Evolutionary conservation across 1,140 invertebrate genomes (phyloP), one percentile per base, ranked within the genome.

Genomic region (Charaxes varanes): DNA sequence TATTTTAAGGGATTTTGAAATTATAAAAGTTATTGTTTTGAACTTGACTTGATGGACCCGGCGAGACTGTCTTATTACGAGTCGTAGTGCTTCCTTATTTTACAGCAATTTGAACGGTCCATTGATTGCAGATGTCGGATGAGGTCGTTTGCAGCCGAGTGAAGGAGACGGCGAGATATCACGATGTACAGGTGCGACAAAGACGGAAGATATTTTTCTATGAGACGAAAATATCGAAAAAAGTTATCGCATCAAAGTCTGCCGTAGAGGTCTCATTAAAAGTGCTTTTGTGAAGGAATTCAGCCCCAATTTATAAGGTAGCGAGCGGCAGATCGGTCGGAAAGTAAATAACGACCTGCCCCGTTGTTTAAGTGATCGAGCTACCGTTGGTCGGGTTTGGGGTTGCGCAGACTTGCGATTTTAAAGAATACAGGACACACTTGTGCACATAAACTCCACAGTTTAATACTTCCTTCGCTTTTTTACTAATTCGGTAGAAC

Each of bases 61-160:
- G n/a, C n/a, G n/a, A 55, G 49, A 51, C 48, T 52, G 42, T 56
- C 65, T 64, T 71, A 69, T 67, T 67, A 70, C 59, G 60, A 62
- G 43, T 53, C 47, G 52, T 58, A 66, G 55, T 72, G 64, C 57
- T 62, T 69, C 54, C 61, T 65, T 69, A 77, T 77, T 69, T 76
- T 72, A 76, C 76, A 76, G 71, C 72, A 78, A 78, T 76, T 79
- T 76, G 42, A 66, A 71, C 78, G 73, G 65, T 79, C 63, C 74
- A 82, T 79, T 79, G 74, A 76, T 71, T 82, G 71, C 71, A 76
- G 67, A 78, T 70, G 64, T 67, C 61, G 54, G 48, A 52, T 60
- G 55, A 53, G 50, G 40, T 67, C 56, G 60, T 59, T 68, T 62
- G 62, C 70, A 72, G 56, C 63, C 37, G 61, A 42, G 53, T 1